phyloP scores from a whole-genome alignment of 2,797 vertebrate species.

The Sebastes taczanowskii region DNA sequence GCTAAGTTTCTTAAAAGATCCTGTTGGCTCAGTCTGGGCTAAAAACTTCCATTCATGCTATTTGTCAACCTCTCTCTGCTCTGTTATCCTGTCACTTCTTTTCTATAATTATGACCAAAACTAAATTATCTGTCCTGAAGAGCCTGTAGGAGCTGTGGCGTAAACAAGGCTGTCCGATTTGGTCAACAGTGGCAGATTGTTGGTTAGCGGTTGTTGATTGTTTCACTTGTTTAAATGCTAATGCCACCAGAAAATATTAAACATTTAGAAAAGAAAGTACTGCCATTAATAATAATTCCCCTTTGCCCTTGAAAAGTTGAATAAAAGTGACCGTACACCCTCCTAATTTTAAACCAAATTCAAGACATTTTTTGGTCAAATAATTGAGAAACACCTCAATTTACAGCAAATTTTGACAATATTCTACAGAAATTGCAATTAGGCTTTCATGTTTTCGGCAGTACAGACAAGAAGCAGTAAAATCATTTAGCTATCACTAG shows the following conservation, averaged over 20 bases:
- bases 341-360: not conserved
- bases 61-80: not conserved
- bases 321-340: too few relatives aligned
- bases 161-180: not conserved
- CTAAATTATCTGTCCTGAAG: not conserved
- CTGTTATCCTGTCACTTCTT: not conserved
- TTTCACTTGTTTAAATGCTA: not conserved
- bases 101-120: not conserved
- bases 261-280: not conserved
- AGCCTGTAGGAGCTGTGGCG: not conserved
- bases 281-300: not conserved
- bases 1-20: not conserved
- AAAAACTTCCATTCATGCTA: not conserved
- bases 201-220: not conserved
- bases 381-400: not conserved
- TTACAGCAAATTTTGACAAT: not conserved
- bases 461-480: not conserved
- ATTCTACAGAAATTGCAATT: not conserved
- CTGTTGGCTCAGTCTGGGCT: not conserved
- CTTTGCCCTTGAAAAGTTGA: not conserved
- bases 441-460: not conserved
- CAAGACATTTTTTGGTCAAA: not conserved
- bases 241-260: not conserved
- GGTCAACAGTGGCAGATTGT: not conserved
- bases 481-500: too few relatives aligned